These are phyloP conservation scores for Oxygymnocypris stewartii DNA, from an alignment of 2,113 vertebrate species.

Conservation along the genomic window DNA sequence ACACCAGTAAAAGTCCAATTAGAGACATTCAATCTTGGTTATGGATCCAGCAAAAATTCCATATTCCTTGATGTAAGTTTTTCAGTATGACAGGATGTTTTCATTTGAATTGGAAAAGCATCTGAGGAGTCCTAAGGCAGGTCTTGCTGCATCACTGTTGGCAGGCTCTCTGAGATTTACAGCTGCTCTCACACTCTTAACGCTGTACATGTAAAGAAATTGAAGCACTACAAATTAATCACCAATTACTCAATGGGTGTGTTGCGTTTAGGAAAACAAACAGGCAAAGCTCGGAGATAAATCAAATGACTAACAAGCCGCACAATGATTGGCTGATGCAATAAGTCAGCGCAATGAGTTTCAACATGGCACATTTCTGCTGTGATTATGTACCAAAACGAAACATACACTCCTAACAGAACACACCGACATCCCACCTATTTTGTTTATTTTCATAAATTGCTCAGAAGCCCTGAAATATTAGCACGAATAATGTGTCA, in stretches of 20 bases:
- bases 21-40: background rate
- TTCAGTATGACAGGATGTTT: background rate
- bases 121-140: background rate
- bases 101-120: conserved; percentile 25
- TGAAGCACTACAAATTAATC: conserved; percentile 45
- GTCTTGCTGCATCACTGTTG: background rate
- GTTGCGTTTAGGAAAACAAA: conserved; percentile 54
- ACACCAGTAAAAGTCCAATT: conserved; percentile 5
- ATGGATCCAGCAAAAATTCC: background rate
- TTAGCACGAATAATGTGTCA: conserved; percentile 53
- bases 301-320: conserved; percentile 50
- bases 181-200: conserved; percentile 56
- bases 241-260: conserved; percentile 55
- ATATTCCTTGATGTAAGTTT: background rate
- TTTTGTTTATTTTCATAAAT: conserved; percentile 42
- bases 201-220: conserved; percentile 47
- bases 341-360: conserved; percentile 19
- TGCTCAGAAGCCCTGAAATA: conserved; percentile 45
- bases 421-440: conserved; percentile 15
- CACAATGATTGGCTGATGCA: conserved; percentile 39
- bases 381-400: background rate
- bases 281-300: conserved; percentile 55
- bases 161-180: conserved; percentile 50
- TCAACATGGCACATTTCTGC: conserved; percentile 6
- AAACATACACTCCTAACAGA: conserved; percentile 23